phyloP scores from a whole-genome alignment of 2,797 vertebrate species.

The Gymnothorax reevesii region DNA sequence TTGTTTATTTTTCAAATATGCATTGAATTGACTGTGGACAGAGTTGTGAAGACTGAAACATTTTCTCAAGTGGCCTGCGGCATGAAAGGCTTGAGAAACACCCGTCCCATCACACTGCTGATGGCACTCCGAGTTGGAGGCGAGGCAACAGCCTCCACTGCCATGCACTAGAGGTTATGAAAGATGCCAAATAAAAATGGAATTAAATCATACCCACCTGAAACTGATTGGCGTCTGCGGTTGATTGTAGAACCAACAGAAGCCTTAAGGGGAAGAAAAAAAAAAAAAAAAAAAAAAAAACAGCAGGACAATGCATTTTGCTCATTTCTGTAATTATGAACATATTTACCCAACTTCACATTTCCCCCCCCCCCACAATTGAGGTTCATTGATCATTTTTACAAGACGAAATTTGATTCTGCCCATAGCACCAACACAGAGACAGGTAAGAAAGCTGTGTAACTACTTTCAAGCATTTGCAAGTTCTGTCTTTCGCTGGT shows the following conservation, averaged over 20 bases:
- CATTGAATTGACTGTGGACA: no score
- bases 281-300: conserved; percentile 14
- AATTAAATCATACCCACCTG: neutral
- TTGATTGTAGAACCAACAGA: neutral
- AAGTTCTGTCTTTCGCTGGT: no score
- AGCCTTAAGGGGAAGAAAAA: conserved; percentile 40
- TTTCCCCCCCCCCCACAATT: neutral
- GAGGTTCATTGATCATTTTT: neutral
- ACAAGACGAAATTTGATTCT: neutral
- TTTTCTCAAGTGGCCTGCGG: neutral
- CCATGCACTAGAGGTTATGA: neutral
- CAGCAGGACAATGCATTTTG: neutral
- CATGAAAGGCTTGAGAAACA: no score
- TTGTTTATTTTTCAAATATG: no score
- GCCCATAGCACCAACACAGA: neutral
- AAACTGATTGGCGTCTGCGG: neutral
- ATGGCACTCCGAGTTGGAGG: neutral
- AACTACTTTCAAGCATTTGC: neutral
- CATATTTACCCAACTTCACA: neutral
- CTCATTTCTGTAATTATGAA: neutral
- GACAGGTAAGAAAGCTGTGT: neutral
- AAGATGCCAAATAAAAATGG: neutral
- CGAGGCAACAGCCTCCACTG: neutral
- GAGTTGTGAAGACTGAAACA: no score
- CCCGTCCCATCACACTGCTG: neutral